Evolutionary conservation across 2,888 invertebrate genomes (phyloP).

Genomic region (Autographa gamma): DNA sequence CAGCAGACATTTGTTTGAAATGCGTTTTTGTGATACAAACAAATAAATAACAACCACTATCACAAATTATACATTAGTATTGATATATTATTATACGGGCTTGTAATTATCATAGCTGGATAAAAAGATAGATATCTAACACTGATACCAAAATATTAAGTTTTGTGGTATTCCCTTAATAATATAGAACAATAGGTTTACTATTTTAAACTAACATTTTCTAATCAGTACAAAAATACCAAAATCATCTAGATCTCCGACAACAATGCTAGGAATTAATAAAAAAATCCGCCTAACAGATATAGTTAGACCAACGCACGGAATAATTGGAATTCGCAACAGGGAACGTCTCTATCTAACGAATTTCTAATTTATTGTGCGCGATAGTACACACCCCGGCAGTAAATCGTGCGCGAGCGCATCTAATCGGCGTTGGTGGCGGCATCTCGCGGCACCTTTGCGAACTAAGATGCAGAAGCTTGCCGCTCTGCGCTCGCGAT

Average conservation of each 20-base stretch:
- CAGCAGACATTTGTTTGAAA: no score
- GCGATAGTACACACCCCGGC: slow-evolving; percentile 80
- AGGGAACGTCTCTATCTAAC: slow-evolving; percentile 86
- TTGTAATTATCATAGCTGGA: no score
- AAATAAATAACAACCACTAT: no score
- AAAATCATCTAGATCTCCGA: slow-evolving; percentile 27
- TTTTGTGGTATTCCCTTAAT: no score
- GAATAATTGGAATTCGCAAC: slow-evolving; percentile 84
- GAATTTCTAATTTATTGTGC: slow-evolving; percentile 88
- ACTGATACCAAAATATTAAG: no score
- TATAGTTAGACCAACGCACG: slow-evolving; percentile 51
- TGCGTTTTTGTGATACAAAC: no score
- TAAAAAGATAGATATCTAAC: no score
- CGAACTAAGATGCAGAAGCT: slow-evolving; percentile 81
- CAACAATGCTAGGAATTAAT: slow-evolving; percentile 51
- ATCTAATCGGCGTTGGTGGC: slow-evolving; percentile 82
- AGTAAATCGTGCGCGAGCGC: slow-evolving; percentile 83
- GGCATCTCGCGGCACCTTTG: slow-evolving; percentile 87
- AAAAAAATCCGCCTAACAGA: slow-evolving; percentile 40
- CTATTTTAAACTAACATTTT: background rate
- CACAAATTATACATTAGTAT: no score
- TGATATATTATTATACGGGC: no score
- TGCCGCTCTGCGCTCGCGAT: slow-evolving; percentile 67
- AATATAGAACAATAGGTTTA: background rate
- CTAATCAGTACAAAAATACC: background rate